Conservation (phyloP, 2,888 invertebrate species). For the Drosophila pseudotalamancana region DNA sequence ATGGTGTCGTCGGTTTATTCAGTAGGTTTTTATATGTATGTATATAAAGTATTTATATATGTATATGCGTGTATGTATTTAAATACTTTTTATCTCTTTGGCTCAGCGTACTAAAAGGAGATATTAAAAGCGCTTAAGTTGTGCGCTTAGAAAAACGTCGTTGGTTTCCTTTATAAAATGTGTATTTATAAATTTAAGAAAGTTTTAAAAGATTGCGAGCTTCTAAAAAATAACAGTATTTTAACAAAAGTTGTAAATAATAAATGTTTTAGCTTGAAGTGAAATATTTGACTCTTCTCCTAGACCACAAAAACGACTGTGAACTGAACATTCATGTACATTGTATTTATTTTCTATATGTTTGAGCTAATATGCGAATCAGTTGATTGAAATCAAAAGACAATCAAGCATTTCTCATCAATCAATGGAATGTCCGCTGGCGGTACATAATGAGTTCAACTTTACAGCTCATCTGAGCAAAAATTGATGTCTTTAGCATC, state of each 20-base stretch:
- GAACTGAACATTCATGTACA: too few relatives aligned
- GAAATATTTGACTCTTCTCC: too few relatives aligned
- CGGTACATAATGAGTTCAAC: conserved; percentile 56
- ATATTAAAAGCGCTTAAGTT: conserved; percentile 10
- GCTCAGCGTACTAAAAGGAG: conserved; percentile 3
- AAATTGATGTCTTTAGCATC: conserved; percentile 47
- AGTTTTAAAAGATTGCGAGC: background rate
- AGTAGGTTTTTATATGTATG: conserved; percentile 5
- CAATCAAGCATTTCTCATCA: conserved; percentile 21
- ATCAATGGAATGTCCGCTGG: conserved; percentile 20
- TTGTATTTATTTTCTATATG: too few relatives aligned
- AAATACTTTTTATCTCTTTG: conserved; percentile 29
- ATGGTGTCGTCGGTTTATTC: conserved; percentile 31
- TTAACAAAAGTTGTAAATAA: background rate
- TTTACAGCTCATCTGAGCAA: conserved; percentile 60
- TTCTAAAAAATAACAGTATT: background rate
- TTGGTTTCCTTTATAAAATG: background rate
- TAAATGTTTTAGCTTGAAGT: too few relatives aligned
- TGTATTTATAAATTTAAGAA: background rate
- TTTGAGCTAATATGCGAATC: too few relatives aligned
- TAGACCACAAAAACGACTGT: too few relatives aligned
- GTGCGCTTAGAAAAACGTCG: background rate
- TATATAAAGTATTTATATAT: background rate
- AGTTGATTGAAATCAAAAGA: conserved; percentile 29
- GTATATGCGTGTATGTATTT: background rate